Conservation (phyloP, 2,113 vertebrate genomes). For the Sturnus vulgaris region DNA sequence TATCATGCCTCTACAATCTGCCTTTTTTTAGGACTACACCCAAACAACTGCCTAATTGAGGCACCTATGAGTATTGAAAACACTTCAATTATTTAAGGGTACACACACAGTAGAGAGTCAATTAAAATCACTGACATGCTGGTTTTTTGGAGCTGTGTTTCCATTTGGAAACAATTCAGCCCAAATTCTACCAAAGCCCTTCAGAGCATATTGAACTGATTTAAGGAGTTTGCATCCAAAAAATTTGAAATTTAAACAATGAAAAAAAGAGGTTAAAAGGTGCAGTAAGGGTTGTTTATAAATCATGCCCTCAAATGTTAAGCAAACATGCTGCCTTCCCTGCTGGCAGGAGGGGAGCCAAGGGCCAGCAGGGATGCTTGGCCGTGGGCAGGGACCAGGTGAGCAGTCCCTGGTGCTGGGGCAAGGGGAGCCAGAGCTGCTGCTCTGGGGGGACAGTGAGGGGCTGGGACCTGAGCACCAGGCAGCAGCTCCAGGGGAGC, state of each 20-base stretch:
- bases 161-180: conserved; percentile 57
- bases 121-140: background rate
- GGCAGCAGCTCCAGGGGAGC: fast-evolving
- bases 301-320: conserved; percentile 33
- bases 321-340: conserved; percentile 34
- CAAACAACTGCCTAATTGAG: background rate
- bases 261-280: conserved; percentile 37
- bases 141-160: background rate
- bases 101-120: background rate
- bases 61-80: background rate
- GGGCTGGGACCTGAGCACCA: background rate
- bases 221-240: conserved; percentile 37
- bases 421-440: background rate
- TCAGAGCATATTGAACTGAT: conserved; percentile 54
- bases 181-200: conserved; percentile 21
- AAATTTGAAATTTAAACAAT: conserved; percentile 52
- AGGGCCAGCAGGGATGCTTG: background rate
- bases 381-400: background rate
- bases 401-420: background rate
- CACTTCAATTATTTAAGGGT: background rate
- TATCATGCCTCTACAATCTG: background rate
- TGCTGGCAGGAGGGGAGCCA: background rate
- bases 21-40: background rate
- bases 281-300: conserved; percentile 11
- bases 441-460: fast-evolving